phyloP scores from a whole-genome alignment of 2,888 invertebrate genomes.

The Amiota minor region DNA sequence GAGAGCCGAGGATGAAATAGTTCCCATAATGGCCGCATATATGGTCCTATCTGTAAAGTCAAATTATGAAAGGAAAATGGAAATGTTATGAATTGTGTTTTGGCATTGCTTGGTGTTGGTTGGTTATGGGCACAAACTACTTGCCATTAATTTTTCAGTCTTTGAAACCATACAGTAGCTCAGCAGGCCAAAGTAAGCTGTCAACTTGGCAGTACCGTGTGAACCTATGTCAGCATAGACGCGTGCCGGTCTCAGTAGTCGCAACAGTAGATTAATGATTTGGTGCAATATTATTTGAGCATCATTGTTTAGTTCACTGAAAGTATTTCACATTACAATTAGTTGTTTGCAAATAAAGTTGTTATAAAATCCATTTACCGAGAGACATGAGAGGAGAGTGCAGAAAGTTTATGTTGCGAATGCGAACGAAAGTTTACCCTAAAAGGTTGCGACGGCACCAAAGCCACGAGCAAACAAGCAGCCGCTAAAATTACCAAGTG shows the following conservation, averaged over 20 bases:
- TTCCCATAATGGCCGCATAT: slow-evolving; percentile 93
- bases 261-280: slow-evolving; percentile 83
- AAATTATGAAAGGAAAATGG: not conserved
- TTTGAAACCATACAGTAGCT: slow-evolving; percentile 92
- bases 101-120: not conserved
- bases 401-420: slow-evolving; percentile 73
- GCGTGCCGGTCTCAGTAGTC: slow-evolving; percentile 86
- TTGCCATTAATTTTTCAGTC: slow-evolving; percentile 93
- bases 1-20: slow-evolving; percentile 94
- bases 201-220: slow-evolving; percentile 92
- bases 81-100: not conserved
- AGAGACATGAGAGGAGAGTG: slow-evolving; percentile 64
- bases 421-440: slow-evolving; percentile 86
- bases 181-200: slow-evolving; percentile 93
- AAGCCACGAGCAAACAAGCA: slow-evolving; percentile 88
- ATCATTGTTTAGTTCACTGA: slow-evolving; percentile 75
- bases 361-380: slow-evolving; percentile 51
- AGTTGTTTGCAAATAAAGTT: slow-evolving; percentile 1
- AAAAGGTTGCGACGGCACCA: slow-evolving; percentile 93
- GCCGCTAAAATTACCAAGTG: slow-evolving; percentile 77
- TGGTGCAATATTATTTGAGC: slow-evolving; percentile 78
- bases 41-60: slow-evolving; percentile 86
- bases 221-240: slow-evolving; percentile 89
- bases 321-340: slow-evolving; percentile 10
- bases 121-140: slow-evolving; percentile 36